Conservation (phyloP, 2,888 invertebrate genomes). For the Andrena flavipes region DNA sequence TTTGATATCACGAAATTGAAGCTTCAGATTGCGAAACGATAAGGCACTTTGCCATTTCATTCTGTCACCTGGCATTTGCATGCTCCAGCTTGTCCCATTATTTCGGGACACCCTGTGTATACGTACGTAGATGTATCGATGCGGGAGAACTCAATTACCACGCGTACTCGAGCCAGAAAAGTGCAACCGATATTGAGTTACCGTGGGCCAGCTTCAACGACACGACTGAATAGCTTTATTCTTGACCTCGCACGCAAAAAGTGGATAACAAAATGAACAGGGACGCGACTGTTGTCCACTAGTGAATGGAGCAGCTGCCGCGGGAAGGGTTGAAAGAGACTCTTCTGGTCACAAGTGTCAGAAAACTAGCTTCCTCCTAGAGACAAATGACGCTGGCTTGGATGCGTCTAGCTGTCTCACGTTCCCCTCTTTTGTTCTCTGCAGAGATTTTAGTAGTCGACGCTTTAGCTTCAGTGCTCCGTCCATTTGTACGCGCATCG, state of each 20-base stretch:
- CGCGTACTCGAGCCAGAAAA: constrained; percentile 56
- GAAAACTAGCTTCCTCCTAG: constrained; percentile 27
- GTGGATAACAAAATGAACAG: constrained; percentile 32
- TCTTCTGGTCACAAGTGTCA: constrained; percentile 39
- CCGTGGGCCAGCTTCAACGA: constrained; percentile 14
- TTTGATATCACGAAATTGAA: too few species aligned
- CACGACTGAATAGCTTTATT: constrained; percentile 18
- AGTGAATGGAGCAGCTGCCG: constrained; percentile 56
- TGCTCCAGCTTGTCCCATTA: too few species aligned
- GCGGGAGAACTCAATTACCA: constrained; percentile 58
- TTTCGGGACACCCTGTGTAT: too few species aligned
- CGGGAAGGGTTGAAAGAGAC: constrained; percentile 31
- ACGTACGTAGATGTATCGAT: constrained; percentile 6
- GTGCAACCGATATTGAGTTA: constrained; percentile 60
- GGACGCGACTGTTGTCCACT: constrained; percentile 49
- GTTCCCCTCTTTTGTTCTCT: neutral
- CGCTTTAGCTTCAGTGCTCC: neutral
- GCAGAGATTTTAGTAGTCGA: neutral
- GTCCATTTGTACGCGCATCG: neutral
- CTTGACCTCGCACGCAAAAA: constrained; percentile 29
- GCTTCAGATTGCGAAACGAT: too few species aligned
- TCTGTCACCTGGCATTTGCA: too few species aligned
- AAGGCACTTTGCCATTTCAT: too few species aligned
- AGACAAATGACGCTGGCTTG: constrained; percentile 24
- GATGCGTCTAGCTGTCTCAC: neutral